Percentiles rank a stretch among this genome's conserved stretches.
phyloP scores from a whole-genome alignment of 2,888 invertebrate species.

The Blastobasis lacticolella region DNA sequence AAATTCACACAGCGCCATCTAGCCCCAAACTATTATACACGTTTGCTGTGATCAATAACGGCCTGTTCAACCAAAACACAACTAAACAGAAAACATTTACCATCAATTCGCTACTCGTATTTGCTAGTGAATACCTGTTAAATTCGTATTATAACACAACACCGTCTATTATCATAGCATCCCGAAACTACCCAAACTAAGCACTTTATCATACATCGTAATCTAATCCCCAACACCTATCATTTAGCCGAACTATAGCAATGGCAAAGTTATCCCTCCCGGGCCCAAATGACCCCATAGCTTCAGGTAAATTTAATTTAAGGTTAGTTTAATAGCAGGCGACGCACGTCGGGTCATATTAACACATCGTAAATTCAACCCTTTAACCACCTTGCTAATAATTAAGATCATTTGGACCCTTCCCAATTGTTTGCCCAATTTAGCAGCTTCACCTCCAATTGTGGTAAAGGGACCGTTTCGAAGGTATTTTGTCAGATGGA shows the following conservation, averaged over 20 bases:
- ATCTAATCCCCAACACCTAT: too few species aligned
- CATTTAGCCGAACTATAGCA: slow-evolving; percentile 2
- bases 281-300: slow-evolving; percentile 32
- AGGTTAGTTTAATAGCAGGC: slow-evolving; percentile 53
- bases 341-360: slow-evolving; percentile 59
- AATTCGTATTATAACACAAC: too few species aligned
- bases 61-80: too few species aligned
- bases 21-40: too few species aligned
- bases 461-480: slow-evolving; percentile 18
- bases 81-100: too few species aligned
- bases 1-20: too few species aligned
- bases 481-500: slow-evolving; percentile 4
- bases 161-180: too few species aligned
- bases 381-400: slow-evolving; percentile 67
- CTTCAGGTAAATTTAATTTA: slow-evolving; percentile 68
- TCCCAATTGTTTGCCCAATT: slow-evolving; percentile 36
- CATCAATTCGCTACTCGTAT: too few species aligned
- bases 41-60: too few species aligned
- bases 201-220: too few species aligned
- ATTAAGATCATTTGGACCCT: slow-evolving; percentile 54
- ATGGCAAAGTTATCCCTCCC: slow-evolving; percentile 10
- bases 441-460: slow-evolving; percentile 41
- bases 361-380: slow-evolving; percentile 69
- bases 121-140: too few species aligned
- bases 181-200: too few species aligned